Evolutionary conservation across 64 coral and sea anemone species (phyloP).

Genomic region (Catalaphyllia jardinei): DNA sequence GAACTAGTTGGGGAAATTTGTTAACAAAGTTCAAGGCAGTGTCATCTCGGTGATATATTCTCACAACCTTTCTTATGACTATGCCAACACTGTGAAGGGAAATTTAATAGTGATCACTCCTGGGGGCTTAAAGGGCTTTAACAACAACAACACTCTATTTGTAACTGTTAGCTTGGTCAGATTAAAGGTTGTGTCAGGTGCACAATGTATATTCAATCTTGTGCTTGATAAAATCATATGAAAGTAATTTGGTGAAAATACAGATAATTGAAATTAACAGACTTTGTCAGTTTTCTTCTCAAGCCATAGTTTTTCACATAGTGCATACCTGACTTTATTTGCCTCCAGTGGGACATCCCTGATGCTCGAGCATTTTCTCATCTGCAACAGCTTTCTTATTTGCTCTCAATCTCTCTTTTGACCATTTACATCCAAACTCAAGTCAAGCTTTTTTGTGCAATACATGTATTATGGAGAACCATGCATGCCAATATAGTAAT

Average conservation of each 20-base stretch:
- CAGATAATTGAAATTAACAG: background rate
- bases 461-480: slow-evolving; percentile 49
- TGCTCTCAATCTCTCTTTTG: slow-evolving; percentile 33
- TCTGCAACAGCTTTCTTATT: slow-evolving; percentile 42
- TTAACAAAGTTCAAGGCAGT: slow-evolving; percentile 20
- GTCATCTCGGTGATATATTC: slow-evolving; percentile 5
- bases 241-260: background rate
- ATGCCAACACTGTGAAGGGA: too few species aligned
- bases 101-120: too few species aligned
- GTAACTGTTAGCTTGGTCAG: too few species aligned
- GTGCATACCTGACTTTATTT: slow-evolving; percentile 32
- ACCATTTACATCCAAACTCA: background rate
- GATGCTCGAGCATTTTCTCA: slow-evolving; percentile 12
- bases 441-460: slow-evolving; percentile 2
- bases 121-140: too few species aligned
- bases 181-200: too few species aligned
- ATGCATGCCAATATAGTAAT: slow-evolving; percentile 44
- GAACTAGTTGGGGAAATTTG: slow-evolving; percentile 13
- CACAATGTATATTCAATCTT: too few species aligned
- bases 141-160: too few species aligned
- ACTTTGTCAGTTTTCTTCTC: slow-evolving; percentile 1
- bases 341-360: background rate
- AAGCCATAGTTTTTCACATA: background rate
- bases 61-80: background rate
- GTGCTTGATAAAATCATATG: background rate